Base-by-base conservation (phyloP, 2,888 invertebrate genomes). In the Tetragonula carbonaria region DNA sequence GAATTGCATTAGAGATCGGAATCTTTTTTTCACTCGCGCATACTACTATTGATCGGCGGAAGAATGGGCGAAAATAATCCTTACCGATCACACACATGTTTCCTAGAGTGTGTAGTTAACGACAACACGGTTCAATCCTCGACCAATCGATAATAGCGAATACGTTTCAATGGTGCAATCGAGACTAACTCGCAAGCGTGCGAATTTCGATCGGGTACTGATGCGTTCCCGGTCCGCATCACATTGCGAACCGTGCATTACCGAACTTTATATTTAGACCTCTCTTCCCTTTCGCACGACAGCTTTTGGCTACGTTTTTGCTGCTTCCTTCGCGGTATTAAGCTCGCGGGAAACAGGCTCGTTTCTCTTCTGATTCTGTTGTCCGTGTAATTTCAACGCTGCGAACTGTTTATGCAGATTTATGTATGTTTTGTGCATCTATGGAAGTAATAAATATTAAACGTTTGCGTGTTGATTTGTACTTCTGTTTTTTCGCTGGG, bases 241-340 rank as follows among this genome's bases (percentile, higher is more conserved):
- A 76, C 82, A 33, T 33, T 67, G 63, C 28, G 13, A 71, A 59
- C 53, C 33, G 21, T 16, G 21, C 59, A n/a, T 59, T 45, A 72
- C 77, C 45, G 57, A 33, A 72, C 13, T 83, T 88, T 89, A 88
- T 88, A 88, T 88, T 88, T 88, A 88, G 88, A 87, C 57, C 57
- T 72, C 74, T 63, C 63, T 55, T 62, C 45, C 50, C 33, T 59
- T n/a, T 1, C 63, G 66, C 50, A 57, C 79, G 68, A 71, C 51
- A n/a, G 51, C 77, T 74, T 74, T 78, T 82, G 84, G 81, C 84
- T 73, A 55, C 72, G 63, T 63, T 78, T 84, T 81, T 51, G 45
- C 0, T 63, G 18, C 6, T 71, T 68, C 21, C 38, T 67, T 78
- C 63, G 33, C 55, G 72, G 63, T 75, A 82, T 50, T 23, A 62